phyloP scores from a whole-genome alignment of 2,888 invertebrate species.

The Diarsia brunnea region DNA sequence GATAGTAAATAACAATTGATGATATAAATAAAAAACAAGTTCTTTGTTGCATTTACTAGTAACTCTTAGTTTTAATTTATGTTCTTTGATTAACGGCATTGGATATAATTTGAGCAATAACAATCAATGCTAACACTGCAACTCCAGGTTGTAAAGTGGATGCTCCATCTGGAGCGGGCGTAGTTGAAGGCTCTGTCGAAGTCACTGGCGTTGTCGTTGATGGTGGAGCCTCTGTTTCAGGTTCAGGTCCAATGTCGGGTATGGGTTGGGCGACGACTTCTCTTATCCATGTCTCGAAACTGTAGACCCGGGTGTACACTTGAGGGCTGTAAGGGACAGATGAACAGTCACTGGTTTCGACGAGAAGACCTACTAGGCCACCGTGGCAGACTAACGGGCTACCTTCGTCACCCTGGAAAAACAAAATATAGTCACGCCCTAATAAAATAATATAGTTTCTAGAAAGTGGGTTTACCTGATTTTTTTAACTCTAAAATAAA shows the following conservation, averaged over 20 bases:
- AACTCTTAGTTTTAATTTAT: neutral
- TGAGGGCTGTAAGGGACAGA: neutral
- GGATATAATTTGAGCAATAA: neutral
- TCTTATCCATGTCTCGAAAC: constrained; percentile 17
- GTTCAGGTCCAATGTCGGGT: constrained; percentile 3
- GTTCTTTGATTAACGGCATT: neutral
- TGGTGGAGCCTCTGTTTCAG: neutral
- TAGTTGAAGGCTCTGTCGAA: neutral
- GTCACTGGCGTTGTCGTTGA: neutral
- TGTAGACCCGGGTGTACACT: constrained; percentile 16
- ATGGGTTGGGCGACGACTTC: neutral
- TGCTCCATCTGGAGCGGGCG: neutral
- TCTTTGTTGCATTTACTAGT: neutral
- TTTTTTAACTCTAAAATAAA: neutral
- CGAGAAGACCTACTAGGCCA: constrained; percentile 6
- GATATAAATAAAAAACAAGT: neutral
- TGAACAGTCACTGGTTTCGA: constrained; percentile 7
- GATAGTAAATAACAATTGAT: neutral
- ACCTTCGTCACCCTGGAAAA: constrained; percentile 26
- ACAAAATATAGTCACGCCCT: neutral
- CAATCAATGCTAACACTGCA: constrained; percentile 7
- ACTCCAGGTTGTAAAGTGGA: neutral
- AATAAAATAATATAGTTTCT: constrained; percentile 1
- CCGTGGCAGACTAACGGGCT: constrained; percentile 17
- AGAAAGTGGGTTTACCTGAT: neutral